Evolutionary conservation across 1,140 invertebrate genomes (phyloP), one percentile per base, ranked within the genome.

Genomic region (Aphaenogaster floridana): DNA sequence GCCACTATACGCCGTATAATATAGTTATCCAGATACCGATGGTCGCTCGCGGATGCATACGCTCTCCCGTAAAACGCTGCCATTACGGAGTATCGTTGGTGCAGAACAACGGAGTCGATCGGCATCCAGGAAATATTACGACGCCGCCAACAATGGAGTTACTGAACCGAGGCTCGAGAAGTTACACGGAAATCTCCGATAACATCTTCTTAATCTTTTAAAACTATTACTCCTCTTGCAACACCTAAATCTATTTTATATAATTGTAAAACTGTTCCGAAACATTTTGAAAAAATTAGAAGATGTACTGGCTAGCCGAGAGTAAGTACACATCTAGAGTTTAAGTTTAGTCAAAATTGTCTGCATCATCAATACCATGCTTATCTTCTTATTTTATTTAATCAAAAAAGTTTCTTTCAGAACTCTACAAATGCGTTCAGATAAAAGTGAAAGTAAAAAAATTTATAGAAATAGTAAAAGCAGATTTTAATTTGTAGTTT

Each of bases 1-100:
- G 76, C 61, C 86, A 83, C 87, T 90, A 89, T 84, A 79, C 88
- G 88, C 87, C 72, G 89, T 92, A 91, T 94, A 93, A 94, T 94
- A 92, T 94, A 94, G 92, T 93, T 93, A 94, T 93, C 90, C 89
- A 86, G 90, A 89, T 86, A 88, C 76, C 50, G 63, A 50, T 78
- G 63, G 48, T 36, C 50, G 72, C 39, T 87, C 52, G 63, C 54
- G 66, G 76, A 79, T 90, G 89, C 89, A 90, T 88, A 90, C 86
- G 69, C 50, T 76, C 86, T 52, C 80, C 54, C 74, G 59, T 66
- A 87, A 80, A 90, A 90, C 76, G 89, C 89, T 64, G 48, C 86
- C 86, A 88, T 91, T 91, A 86, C 80, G 57, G 86, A 64, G 81
- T 86, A 91, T 86, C 89, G 89, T 13, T 63, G 86, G 77, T 74